These are phyloP conservation scores for Oikopleura dioica DNA, from an alignment of 23 tunicate species.

Conservation along the genomic window DNA sequence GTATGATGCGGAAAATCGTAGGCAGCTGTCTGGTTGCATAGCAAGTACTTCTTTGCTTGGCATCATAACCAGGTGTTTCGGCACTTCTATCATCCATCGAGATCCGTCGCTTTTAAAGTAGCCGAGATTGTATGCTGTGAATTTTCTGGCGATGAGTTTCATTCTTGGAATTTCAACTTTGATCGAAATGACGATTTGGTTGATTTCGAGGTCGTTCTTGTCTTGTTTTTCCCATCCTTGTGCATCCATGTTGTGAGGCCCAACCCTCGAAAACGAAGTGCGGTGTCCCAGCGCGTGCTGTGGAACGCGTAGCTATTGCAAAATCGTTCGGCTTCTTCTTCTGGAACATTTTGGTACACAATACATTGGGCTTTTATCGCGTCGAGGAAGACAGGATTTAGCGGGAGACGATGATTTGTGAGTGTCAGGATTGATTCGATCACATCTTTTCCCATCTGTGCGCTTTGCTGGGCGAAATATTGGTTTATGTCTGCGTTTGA, in stretches of 20 bases:
- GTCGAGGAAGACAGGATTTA: neutral
- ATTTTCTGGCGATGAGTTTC: neutral
- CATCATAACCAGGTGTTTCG: no score
- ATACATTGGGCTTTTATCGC: neutral
- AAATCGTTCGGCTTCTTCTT: neutral
- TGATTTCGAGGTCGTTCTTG: no score
- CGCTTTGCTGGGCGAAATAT: no score
- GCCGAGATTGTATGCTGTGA: neutral
- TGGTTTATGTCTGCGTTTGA: no score
- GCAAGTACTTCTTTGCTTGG: no score
- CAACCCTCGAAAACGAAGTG: neutral
- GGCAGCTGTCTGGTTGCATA: no score
- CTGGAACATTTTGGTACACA: neutral
- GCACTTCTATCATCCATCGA: no score
- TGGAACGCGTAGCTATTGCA: neutral
- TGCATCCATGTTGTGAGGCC: neutral
- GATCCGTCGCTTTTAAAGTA: neutral
- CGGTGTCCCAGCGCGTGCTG: neutral
- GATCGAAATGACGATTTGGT: no score
- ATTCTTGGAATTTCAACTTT: no score
- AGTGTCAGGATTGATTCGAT: neutral
- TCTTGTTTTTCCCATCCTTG: no score
- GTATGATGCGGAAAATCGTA: no score
- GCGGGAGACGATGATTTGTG: neutral
- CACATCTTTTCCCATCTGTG: no score